Base-by-base conservation (phyloP, 1,140 invertebrate genomes). In the Aethina tumida region DNA sequence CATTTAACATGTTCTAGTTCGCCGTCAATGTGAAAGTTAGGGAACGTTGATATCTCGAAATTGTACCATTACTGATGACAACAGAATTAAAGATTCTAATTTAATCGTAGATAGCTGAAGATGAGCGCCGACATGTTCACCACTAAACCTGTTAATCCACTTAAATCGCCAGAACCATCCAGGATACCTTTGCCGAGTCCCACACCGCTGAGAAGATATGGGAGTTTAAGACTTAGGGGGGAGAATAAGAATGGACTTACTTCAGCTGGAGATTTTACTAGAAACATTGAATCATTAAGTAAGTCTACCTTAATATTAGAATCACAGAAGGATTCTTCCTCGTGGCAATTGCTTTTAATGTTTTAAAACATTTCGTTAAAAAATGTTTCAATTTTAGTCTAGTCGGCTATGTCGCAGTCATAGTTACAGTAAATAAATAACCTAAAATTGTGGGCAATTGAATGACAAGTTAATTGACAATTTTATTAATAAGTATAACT, bases 191-290 rank as follows among this genome's bases (percentile, higher is more conserved):
- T 54, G 7, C 45, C 45, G 10, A 30, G 62, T 21, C 64, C 67
- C 9, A 56, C 56, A 15, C 43, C 58, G 32, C 49, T 68, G 37
- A 59, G 66, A 19, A 67, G 68, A 12, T 64, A 67, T 3, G 47
- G 45, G 35, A 68, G 67, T 35, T 41, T 67, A 42, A 61, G 68
- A 47, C 18, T 65, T 28, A 58, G 58, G 22, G 61, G 61, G 9
- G 66, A 66, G 43, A 46, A n/a, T n/a, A n/a, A n/a, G n/a, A n/a
- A n/a, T n/a, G n/a, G n/a, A n/a, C n/a, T n/a, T n/a, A n/a, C n/a
- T n/a, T n/a, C n/a, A n/a, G n/a, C n/a, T n/a, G n/a, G n/a, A n/a
- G n/a, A n/a, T n/a, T n/a, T n/a, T n/a, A n/a, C n/a, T n/a, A n/a
- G n/a, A n/a, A n/a, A n/a, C n/a, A n/a, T n/a, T n/a, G n/a, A n/a